phyloP scores from a whole-genome alignment of 2,888 invertebrate genomes.

The Halictus quadricinctus region DNA sequence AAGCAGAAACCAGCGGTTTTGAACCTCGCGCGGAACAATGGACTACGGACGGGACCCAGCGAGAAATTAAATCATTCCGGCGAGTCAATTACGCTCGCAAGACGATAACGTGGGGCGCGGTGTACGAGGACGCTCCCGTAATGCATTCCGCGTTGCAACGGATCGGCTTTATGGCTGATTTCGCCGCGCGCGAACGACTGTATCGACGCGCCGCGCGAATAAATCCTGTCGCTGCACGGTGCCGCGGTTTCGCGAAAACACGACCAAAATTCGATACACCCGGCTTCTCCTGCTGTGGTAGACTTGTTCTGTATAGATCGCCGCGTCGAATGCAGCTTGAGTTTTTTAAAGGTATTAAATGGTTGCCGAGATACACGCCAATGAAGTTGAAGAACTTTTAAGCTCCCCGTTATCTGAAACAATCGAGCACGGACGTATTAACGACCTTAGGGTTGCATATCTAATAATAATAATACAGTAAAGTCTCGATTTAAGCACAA shows the following conservation, averaged over 20 bases:
- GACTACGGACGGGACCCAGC: background rate
- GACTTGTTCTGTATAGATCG: background rate
- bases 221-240: background rate
- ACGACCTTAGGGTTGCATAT: too few relatives aligned
- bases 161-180: constrained; percentile 5
- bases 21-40: background rate
- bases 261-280: background rate
- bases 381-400: background rate
- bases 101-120: background rate
- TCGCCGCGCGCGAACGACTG: constrained; percentile 1
- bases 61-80: background rate
- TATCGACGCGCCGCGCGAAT: background rate
- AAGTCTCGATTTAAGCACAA: too few relatives aligned
- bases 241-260: background rate
- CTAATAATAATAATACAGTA: too few relatives aligned
- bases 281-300: background rate
- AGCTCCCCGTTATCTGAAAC: background rate
- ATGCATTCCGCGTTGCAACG: background rate
- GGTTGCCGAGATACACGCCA: background rate
- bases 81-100: constrained; percentile 1
- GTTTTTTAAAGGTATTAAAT: background rate
- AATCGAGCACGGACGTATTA: too few relatives aligned
- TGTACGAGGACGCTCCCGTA: background rate
- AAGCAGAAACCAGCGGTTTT: background rate
- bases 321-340: background rate